These are phyloP conservation scores for Tanytarsus gracilentus DNA, from an alignment of 2,888 invertebrate species.

Conservation along the genomic window DNA sequence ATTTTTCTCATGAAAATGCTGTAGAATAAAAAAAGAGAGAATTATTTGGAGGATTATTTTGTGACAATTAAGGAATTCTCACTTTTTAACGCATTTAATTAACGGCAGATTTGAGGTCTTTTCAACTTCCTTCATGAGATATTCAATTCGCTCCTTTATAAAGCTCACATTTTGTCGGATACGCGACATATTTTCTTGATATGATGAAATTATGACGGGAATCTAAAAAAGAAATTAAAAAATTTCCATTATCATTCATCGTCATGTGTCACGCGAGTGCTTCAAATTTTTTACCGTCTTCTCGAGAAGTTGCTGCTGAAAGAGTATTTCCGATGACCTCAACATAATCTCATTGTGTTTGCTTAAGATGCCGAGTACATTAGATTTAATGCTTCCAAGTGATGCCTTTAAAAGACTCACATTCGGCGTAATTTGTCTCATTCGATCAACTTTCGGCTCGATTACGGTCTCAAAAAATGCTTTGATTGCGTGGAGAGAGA, in stretches of 20 bases:
- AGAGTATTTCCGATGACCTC: slow-evolving; percentile 16
- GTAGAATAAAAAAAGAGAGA: not conserved
- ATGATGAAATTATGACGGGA: slow-evolving; percentile 13
- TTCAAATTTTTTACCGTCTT: not conserved
- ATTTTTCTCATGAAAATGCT: slow-evolving; percentile 27
- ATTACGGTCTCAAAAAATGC: slow-evolving; percentile 18
- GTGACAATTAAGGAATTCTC: not conserved
- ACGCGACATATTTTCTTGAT: slow-evolving; percentile 16
- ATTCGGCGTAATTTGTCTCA: slow-evolving; percentile 27
- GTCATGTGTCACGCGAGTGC: not conserved
- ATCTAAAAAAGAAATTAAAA: slow-evolving; percentile 6
- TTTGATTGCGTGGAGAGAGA: slow-evolving; percentile 21
- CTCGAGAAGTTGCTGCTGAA: slow-evolving; percentile 20
- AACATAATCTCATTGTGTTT: slow-evolving; percentile 26
- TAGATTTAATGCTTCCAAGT: slow-evolving; percentile 13
- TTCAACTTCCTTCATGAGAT: slow-evolving; percentile 18
- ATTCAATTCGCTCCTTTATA: slow-evolving; percentile 22
- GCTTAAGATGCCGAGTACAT: slow-evolving; percentile 16
- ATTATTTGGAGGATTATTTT: not conserved
- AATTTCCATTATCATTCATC: not conserved
- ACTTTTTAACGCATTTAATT: slow-evolving; percentile 28
- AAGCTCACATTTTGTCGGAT: slow-evolving; percentile 23
- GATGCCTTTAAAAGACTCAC: slow-evolving; percentile 16
- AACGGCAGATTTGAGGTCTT: slow-evolving; percentile 14
- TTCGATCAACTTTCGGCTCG: slow-evolving; percentile 24